Base-by-base conservation (phyloP, 2,113 vertebrate species). In the Kobus ellipsiprymnus region DNA sequence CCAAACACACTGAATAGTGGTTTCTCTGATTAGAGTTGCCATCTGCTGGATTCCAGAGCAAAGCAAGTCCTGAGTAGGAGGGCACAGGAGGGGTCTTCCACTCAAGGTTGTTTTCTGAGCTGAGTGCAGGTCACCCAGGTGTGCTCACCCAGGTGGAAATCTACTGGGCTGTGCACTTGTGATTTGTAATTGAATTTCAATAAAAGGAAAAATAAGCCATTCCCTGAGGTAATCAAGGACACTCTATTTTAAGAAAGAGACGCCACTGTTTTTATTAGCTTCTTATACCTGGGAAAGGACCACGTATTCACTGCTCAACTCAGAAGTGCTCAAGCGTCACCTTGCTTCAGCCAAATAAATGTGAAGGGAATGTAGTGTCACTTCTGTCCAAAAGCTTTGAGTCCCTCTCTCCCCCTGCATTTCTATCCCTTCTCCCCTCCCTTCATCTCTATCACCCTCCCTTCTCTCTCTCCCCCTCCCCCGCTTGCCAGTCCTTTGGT, bases 131-230 rank as follows among this genome's bases (percentile, higher is more conserved):
- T 60, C 11, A 30, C 5, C 36, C 50, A 7, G 12, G 21, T 17
- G 16, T 29, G 5, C 3, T 16, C 21, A 7, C 23, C 8, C 29
- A 10, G 17, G 17, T 27, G 25, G 29, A 27, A 12, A 40, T 11
- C 55, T 40, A 2, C 10, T 40, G 2, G 13, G 46, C 12, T 6
- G 15, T 29, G 4, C 13, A 1, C 29, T 21, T 6, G 14, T 0
- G 6, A 5, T 6, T 6, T 7, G 7, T 19, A 19, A 40, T 64
- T 48, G 11, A n/a, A 27, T 15, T 50, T 40, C 81, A 40, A 19
- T 4, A 7, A 33, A 33, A 44, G 3, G 27, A n/a, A 52, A 36
- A 9, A 6, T 16, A 3, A 21, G 54, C 30, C 4, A 3, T 29
- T 12, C 19, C 29, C n/a, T 23, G 36, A 48, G 60, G 6, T 12